These are phyloP conservation scores for Melanerpes formicivorus DNA, from an alignment of 2,113 vertebrate species.

Conservation along the genomic window DNA sequence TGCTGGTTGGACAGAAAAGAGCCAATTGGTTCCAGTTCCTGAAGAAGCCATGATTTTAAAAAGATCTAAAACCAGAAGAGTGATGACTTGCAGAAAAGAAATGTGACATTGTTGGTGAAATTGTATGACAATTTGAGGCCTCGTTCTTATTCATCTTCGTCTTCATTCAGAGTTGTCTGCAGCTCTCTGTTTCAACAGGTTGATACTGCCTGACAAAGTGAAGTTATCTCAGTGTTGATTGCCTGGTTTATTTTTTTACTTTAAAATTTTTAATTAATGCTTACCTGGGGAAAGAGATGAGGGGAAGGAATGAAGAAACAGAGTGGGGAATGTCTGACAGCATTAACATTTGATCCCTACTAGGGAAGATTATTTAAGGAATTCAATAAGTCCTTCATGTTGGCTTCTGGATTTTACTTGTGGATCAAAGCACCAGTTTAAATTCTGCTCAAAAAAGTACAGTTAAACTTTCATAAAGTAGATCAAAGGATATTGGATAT, in stretches of 20 bases:
- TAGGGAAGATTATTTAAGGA: not conserved
- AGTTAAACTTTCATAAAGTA: not conserved
- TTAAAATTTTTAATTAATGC: not conserved
- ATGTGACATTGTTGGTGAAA: not conserved
- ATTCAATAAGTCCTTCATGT: not conserved
- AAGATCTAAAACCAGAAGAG: not conserved
- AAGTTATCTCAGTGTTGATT: not conserved
- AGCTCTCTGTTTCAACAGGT: not conserved
- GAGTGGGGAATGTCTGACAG: not conserved
- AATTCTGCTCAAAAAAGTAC: not conserved
- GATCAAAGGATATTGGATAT: not conserved
- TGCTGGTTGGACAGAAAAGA: not conserved
- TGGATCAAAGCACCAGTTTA: not conserved
- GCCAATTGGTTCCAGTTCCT: fast-evolving
- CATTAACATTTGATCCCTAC: not conserved
- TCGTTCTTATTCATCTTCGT: not conserved
- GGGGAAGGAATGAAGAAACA: not conserved
- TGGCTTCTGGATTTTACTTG: not conserved
- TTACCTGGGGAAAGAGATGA: not conserved
- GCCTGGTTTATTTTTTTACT: not conserved
- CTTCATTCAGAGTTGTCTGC: not conserved
- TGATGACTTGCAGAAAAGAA: not conserved
- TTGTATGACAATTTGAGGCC: not conserved
- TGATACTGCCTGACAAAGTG: not conserved
- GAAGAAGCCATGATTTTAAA: not conserved